These are phyloP conservation scores for Anneissia japonica DNA, from an alignment of 35 echinoderm and acorn worm species.

Conservation along the genomic window DNA sequence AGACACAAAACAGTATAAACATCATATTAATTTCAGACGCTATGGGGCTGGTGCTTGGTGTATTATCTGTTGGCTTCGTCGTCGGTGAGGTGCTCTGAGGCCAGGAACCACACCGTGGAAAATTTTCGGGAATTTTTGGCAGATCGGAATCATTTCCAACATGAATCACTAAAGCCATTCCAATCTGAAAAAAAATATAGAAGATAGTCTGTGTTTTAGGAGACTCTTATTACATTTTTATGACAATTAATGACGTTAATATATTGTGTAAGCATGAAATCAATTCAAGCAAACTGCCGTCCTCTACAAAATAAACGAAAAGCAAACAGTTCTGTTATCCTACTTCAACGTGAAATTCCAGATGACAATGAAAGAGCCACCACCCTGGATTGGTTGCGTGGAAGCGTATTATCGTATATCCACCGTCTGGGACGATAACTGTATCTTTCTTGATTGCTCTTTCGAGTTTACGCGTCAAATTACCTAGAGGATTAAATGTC, in stretches of 20 bases:
- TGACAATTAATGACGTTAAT: too few relatives aligned
- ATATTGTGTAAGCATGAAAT: too few relatives aligned
- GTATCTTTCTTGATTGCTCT: slow-evolving; percentile 68
- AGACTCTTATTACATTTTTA: too few relatives aligned
- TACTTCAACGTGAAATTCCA: slow-evolving; percentile 63
- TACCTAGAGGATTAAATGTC: too few relatives aligned
- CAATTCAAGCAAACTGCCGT: too few relatives aligned
- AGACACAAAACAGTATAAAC: too few relatives aligned
- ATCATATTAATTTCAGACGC: too few relatives aligned
- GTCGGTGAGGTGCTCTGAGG: slow-evolving; percentile 3
- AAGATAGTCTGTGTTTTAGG: background rate
- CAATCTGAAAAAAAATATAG: slow-evolving; percentile 53
- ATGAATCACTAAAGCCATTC: slow-evolving; percentile 73
- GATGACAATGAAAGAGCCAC: slow-evolving; percentile 88
- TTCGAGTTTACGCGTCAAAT: slow-evolving; percentile 51
- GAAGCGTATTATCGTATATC: slow-evolving; percentile 64
- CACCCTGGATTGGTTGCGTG: slow-evolving; percentile 81
- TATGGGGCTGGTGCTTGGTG: background rate
- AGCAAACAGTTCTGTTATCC: too few relatives aligned
- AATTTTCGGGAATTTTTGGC: slow-evolving; percentile 56
- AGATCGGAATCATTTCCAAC: slow-evolving; percentile 72
- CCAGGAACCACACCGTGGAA: slow-evolving; percentile 81
- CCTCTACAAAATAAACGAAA: too few relatives aligned
- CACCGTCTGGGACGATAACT: slow-evolving; percentile 57
- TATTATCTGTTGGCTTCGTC: background rate